Conservation (phyloP, 1,140 invertebrate genomes). For the Euschistus heros region DNA sequence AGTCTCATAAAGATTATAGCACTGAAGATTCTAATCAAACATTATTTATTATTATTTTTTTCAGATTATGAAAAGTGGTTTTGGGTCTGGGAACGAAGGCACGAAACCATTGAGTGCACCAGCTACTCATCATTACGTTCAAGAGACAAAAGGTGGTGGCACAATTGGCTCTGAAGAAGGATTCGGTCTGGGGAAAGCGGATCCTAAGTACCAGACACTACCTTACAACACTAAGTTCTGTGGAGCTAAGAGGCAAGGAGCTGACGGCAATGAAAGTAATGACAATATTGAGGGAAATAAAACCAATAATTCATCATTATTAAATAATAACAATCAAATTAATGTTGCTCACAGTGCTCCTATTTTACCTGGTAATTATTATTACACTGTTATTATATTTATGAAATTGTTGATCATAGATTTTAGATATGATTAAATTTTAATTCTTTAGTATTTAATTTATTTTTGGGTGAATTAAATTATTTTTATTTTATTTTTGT, state of each 20-base stretch:
- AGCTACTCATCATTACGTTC: slow-evolving; percentile 24
- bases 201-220: slow-evolving; percentile 87
- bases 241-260: slow-evolving; percentile 23
- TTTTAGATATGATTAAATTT: too few relatives aligned
- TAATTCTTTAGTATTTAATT: too few relatives aligned
- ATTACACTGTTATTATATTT: slow-evolving; percentile 14
- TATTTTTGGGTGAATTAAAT: too few relatives aligned
- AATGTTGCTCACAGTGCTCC: slow-evolving; percentile 20
- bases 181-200: slow-evolving; percentile 62
- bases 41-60: neutral
- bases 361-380: slow-evolving; percentile 14
- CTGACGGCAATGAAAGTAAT: slow-evolving; percentile 27
- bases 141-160: slow-evolving; percentile 23
- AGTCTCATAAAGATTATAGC: too few relatives aligned
- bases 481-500: too few relatives aligned
- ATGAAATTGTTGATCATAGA: too few relatives aligned
- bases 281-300: slow-evolving; percentile 19
- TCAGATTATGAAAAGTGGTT: slow-evolving; percentile 4
- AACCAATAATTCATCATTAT: slow-evolving; percentile 19
- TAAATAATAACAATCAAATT: slow-evolving; percentile 25
- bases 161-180: slow-evolving; percentile 31
- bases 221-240: slow-evolving; percentile 55
- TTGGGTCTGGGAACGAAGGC: neutral
- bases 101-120: slow-evolving; percentile 18
- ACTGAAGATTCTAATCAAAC: neutral